Evolutionary conservation across 2,888 invertebrate genomes (phyloP).

Genomic region (Sabatieria punctata): DNA sequence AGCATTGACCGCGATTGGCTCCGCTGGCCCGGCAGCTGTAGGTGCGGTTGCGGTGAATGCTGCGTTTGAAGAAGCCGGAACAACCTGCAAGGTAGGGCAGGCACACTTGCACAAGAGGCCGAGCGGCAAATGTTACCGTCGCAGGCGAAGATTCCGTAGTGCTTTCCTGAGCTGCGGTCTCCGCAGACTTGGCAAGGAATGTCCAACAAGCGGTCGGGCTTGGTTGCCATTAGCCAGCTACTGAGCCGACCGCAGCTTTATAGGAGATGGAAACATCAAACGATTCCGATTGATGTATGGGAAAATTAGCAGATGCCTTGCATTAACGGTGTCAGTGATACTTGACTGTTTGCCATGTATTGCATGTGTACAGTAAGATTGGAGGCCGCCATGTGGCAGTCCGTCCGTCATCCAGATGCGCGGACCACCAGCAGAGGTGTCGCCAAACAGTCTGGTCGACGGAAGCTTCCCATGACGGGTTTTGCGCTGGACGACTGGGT

Average conservation of each 20-base stretch:
- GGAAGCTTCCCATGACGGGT: too few relatives aligned
- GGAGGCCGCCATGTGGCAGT: too few relatives aligned
- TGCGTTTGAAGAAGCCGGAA: slow-evolving; percentile 86
- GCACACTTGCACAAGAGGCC: not conserved
- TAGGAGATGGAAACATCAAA: too few relatives aligned
- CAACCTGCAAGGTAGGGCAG: slow-evolving; percentile 47
- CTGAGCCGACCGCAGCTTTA: not conserved
- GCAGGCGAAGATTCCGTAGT: slow-evolving; percentile 93
- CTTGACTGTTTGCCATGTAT: too few relatives aligned
- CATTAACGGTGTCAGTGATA: too few relatives aligned
- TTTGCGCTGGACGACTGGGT: too few relatives aligned
- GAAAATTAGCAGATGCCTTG: too few relatives aligned
- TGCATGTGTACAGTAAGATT: too few relatives aligned
- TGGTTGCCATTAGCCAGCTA: not conserved
- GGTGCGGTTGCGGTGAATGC: slow-evolving; percentile 82
- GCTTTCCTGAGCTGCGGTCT: slow-evolving; percentile 91
- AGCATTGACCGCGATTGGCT: slow-evolving; percentile 55
- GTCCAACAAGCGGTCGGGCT: slow-evolving; percentile 41
- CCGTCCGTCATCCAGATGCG: too few relatives aligned
- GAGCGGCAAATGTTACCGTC: slow-evolving; percentile 56
- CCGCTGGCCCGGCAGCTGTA: slow-evolving; percentile 93
- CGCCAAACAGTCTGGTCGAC: too few relatives aligned
- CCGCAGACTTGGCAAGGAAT: slow-evolving; percentile 88
- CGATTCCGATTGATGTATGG: too few relatives aligned
- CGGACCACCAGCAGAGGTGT: too few relatives aligned